phyloP scores from a whole-genome alignment of 2,888 invertebrate genomes.

The Coenonympha glycerion region DNA sequence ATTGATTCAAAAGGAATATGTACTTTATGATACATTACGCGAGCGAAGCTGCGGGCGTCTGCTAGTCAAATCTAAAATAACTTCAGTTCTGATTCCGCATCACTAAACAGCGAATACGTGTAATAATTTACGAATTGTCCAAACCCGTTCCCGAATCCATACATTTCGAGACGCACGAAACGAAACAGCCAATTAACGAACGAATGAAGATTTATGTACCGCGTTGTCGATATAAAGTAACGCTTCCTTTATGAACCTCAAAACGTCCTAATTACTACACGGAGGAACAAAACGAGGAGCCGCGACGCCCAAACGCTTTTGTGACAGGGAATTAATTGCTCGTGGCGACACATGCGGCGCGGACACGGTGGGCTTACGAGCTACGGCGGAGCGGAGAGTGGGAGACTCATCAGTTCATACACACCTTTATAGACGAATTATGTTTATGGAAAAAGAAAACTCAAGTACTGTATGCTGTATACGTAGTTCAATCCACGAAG shows the following conservation, averaged over 20 bases:
- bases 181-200: slow-evolving; percentile 62
- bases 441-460: background rate
- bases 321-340: slow-evolving; percentile 75
- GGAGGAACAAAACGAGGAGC: slow-evolving; percentile 67
- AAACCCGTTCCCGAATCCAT: slow-evolving; percentile 19
- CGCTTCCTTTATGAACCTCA: slow-evolving; percentile 75
- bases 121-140: slow-evolving; percentile 23
- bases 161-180: slow-evolving; percentile 29
- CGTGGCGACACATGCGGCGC: slow-evolving; percentile 68
- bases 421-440: background rate
- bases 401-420: slow-evolving; percentile 2
- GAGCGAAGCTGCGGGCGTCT: too few species aligned
- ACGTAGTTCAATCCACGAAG: background rate
- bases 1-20: too few species aligned
- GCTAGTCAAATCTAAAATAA: too few species aligned
- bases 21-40: too few species aligned
- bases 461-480: too few species aligned
- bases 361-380: slow-evolving; percentile 26
- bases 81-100: background rate
- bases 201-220: slow-evolving; percentile 73
- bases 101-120: background rate
- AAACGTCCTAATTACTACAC: slow-evolving; percentile 76
- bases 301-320: slow-evolving; percentile 73
- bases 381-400: slow-evolving; percentile 30
- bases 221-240: slow-evolving; percentile 75